phyloP scores from a whole-genome alignment of 2,888 invertebrate species.

The Tenthredo notha region DNA sequence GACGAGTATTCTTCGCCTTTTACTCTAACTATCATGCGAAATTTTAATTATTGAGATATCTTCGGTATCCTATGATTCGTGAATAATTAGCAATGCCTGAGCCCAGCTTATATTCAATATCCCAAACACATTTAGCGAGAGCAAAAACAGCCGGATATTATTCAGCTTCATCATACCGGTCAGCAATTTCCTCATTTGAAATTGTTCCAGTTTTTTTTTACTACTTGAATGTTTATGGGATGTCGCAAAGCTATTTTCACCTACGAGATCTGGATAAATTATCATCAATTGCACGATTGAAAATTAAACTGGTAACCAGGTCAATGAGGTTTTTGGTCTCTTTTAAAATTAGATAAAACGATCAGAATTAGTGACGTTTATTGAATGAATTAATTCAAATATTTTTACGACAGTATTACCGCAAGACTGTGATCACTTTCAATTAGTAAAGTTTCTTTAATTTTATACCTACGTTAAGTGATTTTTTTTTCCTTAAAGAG shows the following conservation, averaged over 20 bases:
- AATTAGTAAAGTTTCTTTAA: not conserved
- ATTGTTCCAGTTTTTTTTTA: not conserved
- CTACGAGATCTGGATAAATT: not conserved
- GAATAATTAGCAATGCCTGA: not conserved
- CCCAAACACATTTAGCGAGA: not conserved
- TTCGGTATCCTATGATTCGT: not conserved
- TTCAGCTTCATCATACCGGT: not conserved
- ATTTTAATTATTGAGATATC: not conserved
- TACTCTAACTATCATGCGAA: no score
- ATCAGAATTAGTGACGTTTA: not conserved
- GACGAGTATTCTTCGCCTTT: no score
- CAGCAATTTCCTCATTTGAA: not conserved
- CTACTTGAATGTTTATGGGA: not conserved
- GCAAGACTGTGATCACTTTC: not conserved
- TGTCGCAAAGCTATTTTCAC: not conserved
- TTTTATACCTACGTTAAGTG: not conserved
- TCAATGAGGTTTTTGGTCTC: not conserved
- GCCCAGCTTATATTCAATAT: not conserved
- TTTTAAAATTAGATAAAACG: not conserved
- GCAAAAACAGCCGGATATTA: not conserved
- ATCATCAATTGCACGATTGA: not conserved
- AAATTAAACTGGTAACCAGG: not conserved
- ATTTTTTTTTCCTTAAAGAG: not conserved
- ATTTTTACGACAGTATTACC: not conserved
- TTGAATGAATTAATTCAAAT: not conserved